These are phyloP conservation scores for Ceratina japonica DNA, from an alignment of 1,140 invertebrate species.

Conservation along the genomic window DNA sequence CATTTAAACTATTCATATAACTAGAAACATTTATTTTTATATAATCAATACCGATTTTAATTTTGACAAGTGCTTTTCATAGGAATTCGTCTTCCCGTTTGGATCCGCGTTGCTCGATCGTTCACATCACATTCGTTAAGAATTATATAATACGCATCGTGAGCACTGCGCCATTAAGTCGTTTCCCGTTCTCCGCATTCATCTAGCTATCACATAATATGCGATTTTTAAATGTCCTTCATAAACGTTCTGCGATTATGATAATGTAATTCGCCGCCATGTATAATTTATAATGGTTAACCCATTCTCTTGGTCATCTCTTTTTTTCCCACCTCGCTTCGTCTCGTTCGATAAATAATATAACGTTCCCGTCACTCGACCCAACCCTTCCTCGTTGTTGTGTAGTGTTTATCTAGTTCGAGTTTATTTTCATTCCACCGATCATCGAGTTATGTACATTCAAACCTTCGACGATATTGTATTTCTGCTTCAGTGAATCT, in stretches of 20 bases:
- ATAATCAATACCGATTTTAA: not conserved
- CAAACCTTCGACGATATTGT: no score
- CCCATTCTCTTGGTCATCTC: not conserved
- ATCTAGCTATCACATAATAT: constrained; percentile 37
- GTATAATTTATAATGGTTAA: constrained; percentile 46
- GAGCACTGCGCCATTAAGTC: constrained; percentile 21
- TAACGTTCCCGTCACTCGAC: not conserved
- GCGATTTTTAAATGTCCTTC: constrained; percentile 43
- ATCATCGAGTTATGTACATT: no score
- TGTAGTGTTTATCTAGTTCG: not conserved
- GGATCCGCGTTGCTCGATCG: constrained; percentile 46
- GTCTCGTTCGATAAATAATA: constrained; percentile 36
- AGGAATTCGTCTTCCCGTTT: not conserved
- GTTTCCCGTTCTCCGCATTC: constrained; percentile 43
- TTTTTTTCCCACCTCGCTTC: constrained; percentile 18
- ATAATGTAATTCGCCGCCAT: constrained; percentile 49
- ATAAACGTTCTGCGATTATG: constrained; percentile 41
- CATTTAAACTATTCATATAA: not conserved
- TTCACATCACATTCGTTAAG: constrained; percentile 59
- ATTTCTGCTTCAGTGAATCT: not conserved
- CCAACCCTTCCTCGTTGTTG: not conserved
- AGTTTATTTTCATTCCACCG: no score
- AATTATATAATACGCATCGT: constrained; percentile 34
- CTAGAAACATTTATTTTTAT: no score
- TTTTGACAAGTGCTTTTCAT: not conserved